Evolutionary conservation across 2,888 invertebrate species (phyloP).

Genomic region (Tetramorium bicarinatum): DNA sequence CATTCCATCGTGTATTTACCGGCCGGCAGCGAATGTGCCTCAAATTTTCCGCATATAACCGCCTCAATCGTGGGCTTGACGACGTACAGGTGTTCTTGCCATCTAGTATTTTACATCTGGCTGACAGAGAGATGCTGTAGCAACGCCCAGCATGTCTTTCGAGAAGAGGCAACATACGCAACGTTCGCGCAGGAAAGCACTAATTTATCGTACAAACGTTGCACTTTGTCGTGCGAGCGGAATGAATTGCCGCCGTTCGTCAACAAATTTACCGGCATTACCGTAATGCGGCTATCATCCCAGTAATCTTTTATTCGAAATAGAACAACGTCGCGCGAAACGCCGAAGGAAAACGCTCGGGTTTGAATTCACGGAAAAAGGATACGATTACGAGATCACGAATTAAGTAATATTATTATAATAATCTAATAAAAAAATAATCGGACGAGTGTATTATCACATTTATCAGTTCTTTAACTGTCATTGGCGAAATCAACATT

Average conservation of each 20-base stretch:
- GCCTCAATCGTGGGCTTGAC: conserved; percentile 8
- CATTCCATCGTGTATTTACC: background rate
- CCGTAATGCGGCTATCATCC: conserved; percentile 11
- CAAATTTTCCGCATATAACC: conserved; percentile 20
- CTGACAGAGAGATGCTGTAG: conserved; percentile 17
- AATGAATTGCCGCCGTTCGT: conserved; percentile 19
- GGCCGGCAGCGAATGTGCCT: background rate
- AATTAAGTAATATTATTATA: background rate
- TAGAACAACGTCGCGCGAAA: background rate
- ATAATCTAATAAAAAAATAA: background rate
- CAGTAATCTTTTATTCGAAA: conserved; percentile 19
- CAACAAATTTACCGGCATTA: conserved; percentile 40
- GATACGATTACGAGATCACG: background rate
- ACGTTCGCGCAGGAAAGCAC: conserved; percentile 12
- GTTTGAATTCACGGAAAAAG: background rate
- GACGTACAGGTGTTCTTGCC: background rate
- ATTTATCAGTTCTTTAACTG: background rate
- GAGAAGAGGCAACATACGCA: conserved; percentile 8
- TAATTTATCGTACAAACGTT: conserved; percentile 38
- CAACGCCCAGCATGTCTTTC: conserved; percentile 10
- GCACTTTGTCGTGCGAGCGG: conserved; percentile 12
- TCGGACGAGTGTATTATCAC: background rate
- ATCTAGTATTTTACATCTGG: conserved; percentile 29
- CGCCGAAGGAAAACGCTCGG: background rate
- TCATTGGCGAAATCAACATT: background rate